Base-by-base conservation (phyloP, 2,888 invertebrate species). In the Holacanthella duospinosa region DNA sequence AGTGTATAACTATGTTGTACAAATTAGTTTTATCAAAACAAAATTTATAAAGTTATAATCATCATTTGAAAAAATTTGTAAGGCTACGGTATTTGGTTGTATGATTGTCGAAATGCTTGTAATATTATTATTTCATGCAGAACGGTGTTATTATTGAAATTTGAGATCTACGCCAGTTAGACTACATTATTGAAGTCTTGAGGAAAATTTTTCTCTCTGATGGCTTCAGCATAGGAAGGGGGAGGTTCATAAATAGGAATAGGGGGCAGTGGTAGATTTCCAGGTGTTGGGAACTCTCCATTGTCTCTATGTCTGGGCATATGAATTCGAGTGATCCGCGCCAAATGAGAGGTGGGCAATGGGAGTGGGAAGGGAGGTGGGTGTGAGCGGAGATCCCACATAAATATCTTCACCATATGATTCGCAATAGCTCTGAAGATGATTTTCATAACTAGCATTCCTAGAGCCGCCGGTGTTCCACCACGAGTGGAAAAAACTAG, bases 401-500 rank as follows among this genome's bases (percentile, higher is more conserved):
- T 55, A 26, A 55, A 55, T 12, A 55, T 29, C 25, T 55, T 55
- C 28, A 55, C 55, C 55, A 55, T 26, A 21, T 55, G 55, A 21
- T 55, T 55, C 21, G 55, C 55, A 12, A 29, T 55, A 6, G 28
- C 29, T 21, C 55, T 26, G 55, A 55, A 55, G 6, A 55, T 25
- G 6, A 55, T 26, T 21, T 55, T 55, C 3, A 26, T 4, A 6
- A 55, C 25, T 12, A 55, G 55, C 9, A 29, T 21, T 21, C 28
- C 28, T 24, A 55, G 27, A 3, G 55, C 19, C 3, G 29, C 27
- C 27, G 28, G 27, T 6, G 27, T 55, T 16, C 55, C 55, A 24
- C 55, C 55, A 25, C 55, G 24, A 3, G 29, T 21, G 6, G 55
- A 26, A 64, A 68, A 68, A 27, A 66, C 64, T 55, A 67, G 62